phyloP scores from a whole-genome alignment of 2,113 vertebrate species.

The Taurulus bubalis region DNA sequence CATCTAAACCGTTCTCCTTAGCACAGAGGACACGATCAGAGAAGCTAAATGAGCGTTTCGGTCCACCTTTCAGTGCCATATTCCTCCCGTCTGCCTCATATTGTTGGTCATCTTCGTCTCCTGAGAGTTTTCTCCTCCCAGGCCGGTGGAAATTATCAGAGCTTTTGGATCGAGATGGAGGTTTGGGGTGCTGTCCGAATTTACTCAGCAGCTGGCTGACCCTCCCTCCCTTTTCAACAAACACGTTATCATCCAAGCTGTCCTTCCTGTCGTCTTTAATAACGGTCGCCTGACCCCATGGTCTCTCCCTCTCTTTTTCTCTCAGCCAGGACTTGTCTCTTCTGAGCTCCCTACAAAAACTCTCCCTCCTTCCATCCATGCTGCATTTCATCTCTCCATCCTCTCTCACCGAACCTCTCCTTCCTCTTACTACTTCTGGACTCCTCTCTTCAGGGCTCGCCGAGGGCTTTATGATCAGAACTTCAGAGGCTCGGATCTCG shows the following conservation, averaged over 20 bases:
- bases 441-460: slow-evolving; percentile 53
- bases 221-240: slow-evolving; percentile 73
- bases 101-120: slow-evolving; percentile 51
- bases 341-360: slow-evolving; percentile 48
- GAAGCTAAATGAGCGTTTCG: slow-evolving; percentile 81
- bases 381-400: slow-evolving; percentile 50
- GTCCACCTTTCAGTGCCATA: slow-evolving; percentile 44
- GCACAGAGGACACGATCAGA: slow-evolving; percentile 68
- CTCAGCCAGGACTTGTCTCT: slow-evolving; percentile 60
- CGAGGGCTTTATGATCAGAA: slow-evolving; percentile 81
- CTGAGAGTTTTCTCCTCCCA: slow-evolving; percentile 55
- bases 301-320: slow-evolving; percentile 65
- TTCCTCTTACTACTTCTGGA: slow-evolving; percentile 3
- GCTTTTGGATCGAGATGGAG: slow-evolving; percentile 83
- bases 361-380: slow-evolving; percentile 49
- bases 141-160: slow-evolving; percentile 78
- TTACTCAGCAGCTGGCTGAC: slow-evolving; percentile 85
- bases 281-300: slow-evolving; percentile 56
- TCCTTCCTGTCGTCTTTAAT: slow-evolving; percentile 60
- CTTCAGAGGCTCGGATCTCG: slow-evolving; percentile 82
- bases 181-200: slow-evolving; percentile 80
- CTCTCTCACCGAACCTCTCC: slow-evolving; percentile 28
- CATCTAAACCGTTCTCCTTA: slow-evolving; percentile 62
- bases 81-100: slow-evolving; percentile 27
- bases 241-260: slow-evolving; percentile 53